Percentiles rank a stretch among this genome's conserved stretches.
phyloP scores from a whole-genome alignment of 35 echinoderm and acorn worm species.

The Chiridota heheva region DNA sequence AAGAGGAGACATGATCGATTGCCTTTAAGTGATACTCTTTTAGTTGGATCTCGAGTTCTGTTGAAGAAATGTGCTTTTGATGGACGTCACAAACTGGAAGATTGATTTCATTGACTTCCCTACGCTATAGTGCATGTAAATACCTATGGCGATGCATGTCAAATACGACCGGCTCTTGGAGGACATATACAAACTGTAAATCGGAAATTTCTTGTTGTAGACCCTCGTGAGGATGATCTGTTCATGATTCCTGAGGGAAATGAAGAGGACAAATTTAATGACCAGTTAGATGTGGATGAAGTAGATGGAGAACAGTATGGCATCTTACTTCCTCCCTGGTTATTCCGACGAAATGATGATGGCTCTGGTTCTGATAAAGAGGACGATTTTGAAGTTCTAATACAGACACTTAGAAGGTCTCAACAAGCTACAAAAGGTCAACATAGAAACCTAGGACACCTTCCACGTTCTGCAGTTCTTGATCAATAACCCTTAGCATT shows the following conservation, averaged over 20 bases:
- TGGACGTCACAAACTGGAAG: slow-evolving; percentile 30
- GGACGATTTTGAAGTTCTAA: background rate
- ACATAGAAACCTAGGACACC: slow-evolving; percentile 24
- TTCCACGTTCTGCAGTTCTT: background rate
- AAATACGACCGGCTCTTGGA: background rate
- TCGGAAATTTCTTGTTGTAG: background rate
- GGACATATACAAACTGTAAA: slow-evolving; percentile 12
- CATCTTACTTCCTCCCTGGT: background rate
- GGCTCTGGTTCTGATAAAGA: background rate
- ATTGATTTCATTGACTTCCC: background rate
- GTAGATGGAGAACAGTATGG: background rate
- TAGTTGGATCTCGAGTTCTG: slow-evolving; percentile 15
- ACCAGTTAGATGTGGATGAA: background rate
- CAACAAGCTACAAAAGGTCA: slow-evolving; percentile 3
- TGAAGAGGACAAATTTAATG: background rate
- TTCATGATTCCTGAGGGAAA: background rate
- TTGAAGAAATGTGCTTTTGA: slow-evolving; percentile 22
- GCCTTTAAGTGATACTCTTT: background rate
- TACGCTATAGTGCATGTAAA: slow-evolving; percentile 13
- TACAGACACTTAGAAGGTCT: background rate
- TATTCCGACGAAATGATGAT: background rate
- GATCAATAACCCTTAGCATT: background rate
- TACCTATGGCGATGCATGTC: background rate
- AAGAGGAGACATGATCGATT: slow-evolving; percentile 4
- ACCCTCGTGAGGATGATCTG: background rate